These are phyloP conservation scores for Rotaria sp. DNA, from an alignment of 2,888 invertebrate species.

Conservation along the genomic window DNA sequence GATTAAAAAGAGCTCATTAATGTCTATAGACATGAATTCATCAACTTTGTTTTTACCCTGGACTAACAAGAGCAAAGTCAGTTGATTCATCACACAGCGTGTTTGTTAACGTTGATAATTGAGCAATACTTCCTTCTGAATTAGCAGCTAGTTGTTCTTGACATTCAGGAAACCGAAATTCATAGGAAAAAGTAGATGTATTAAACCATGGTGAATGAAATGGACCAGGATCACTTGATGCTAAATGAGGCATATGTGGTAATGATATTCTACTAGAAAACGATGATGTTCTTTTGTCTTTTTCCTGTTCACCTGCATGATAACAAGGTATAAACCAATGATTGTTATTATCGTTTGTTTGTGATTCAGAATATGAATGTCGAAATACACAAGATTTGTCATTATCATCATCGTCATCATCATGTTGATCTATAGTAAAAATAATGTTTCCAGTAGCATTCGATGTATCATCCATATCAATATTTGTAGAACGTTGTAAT, in stretches of 20 bases:
- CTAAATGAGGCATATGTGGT: neutral
- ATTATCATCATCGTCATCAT: neutral
- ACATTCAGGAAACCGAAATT: neutral
- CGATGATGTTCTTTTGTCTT: neutral
- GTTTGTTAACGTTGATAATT: constrained; percentile 17
- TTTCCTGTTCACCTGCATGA: neutral
- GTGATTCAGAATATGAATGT: neutral
- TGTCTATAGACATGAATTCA: neutral
- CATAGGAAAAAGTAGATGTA: neutral
- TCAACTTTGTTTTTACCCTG: neutral
- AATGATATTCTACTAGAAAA: neutral
- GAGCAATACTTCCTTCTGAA: constrained; percentile 25
- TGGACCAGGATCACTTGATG: neutral
- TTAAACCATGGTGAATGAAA: neutral
- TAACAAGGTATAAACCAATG: neutral
- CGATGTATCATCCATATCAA: neutral
- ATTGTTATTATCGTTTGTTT: neutral
- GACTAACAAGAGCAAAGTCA: neutral
- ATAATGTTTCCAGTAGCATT: neutral
- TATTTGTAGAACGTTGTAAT: neutral
- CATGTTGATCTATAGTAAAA: neutral
- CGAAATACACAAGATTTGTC: neutral
- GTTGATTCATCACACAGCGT: constrained; percentile 17
- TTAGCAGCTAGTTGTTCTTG: neutral
- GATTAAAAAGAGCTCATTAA: neutral